phyloP scores from a whole-genome alignment of 1,140 invertebrate genomes.

The Eurytemora carolleeae region DNA sequence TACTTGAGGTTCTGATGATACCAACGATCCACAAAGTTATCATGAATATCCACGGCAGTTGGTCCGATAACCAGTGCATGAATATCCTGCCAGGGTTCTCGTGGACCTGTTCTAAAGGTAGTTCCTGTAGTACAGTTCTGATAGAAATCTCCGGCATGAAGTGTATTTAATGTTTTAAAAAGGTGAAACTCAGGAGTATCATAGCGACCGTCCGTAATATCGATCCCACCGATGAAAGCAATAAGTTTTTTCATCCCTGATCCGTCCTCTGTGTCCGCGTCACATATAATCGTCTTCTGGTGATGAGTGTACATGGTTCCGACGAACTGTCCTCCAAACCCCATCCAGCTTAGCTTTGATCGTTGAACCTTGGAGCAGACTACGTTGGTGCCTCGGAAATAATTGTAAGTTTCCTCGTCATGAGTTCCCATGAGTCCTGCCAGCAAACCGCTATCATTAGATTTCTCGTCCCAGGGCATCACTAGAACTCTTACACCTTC shows the following conservation, averaged over 20 bases:
- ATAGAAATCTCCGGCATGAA: conserved; percentile 20
- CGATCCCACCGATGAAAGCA: conserved; percentile 20
- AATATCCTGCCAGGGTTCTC: conserved; percentile 21
- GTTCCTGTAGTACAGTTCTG: conserved; percentile 18
- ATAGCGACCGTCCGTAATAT: conserved; percentile 21
- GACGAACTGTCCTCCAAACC: conserved; percentile 17
- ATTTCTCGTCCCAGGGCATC: conserved; percentile 20
- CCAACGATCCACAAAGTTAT: conserved; percentile 20
- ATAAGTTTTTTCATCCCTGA: conserved; percentile 17
- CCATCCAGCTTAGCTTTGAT: conserved; percentile 2
- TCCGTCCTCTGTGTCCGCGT: conserved; percentile 13
- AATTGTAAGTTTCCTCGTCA: conserved; percentile 20
- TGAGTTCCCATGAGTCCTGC: conserved; percentile 21
- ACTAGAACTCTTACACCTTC: conserved; percentile 20
- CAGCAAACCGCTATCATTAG: conserved; percentile 11
- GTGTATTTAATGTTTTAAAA: conserved; percentile 17
- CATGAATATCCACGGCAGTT: conserved; percentile 17
- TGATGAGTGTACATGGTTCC: conserved; percentile 21
- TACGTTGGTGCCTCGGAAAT: conserved; percentile 19
- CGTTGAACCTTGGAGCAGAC: conserved; percentile 19
- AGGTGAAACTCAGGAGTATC: conserved; percentile 20
- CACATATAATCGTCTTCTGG: conserved; percentile 20
- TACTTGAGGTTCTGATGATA: conserved; percentile 17
- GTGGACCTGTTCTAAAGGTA: conserved; percentile 17
- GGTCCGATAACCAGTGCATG: conserved; percentile 19